Base-by-base conservation (phyloP, 2,888 invertebrate genomes). In the Lithophane leautieri region DNA sequence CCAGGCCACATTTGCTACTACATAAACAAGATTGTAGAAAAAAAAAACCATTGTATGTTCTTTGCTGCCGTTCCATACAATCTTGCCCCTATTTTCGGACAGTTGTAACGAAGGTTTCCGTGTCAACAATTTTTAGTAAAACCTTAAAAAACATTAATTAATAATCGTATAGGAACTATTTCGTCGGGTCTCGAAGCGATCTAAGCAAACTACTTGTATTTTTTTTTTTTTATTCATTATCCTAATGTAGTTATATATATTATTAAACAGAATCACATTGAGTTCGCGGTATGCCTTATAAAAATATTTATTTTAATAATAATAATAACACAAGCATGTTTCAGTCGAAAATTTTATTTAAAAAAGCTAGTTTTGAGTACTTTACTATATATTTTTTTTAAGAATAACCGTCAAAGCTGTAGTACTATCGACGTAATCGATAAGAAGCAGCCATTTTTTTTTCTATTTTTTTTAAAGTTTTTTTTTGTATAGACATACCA, bases 81-180 rank as follows among this genome's bases (percentile, higher is more conserved):
- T 60, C 50, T 28, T 34, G 52, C 16, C 6, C 42, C 34, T 14
- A 50, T 19, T 6, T 25, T 50, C 0, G 16, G 1, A 22, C 0
- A 12, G 47, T 0, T 52, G 11, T 56, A 8, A 25, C 9, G 47
- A 79, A 88, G 71, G 71, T 79, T 81, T 76, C 80, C 68, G 73
- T 72, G 79, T 68, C 80, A 75, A 68, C n/a, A 16, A 11, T 50
- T 75, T 86, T 82, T 79, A 84, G 66, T 81, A 71, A 68, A 77
- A 75, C 84, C 83, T 81, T 85, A 86, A 85, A 80, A 80, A 68
- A 81, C 71, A 77, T 83, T 74, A 82, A 86, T 84, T 73, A 83
- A 88, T 87, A 74, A 85, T 87, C 71, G 78, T 86, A 88, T 94
- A 94, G 94, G 94, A 94, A 94, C 94, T 94, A 93, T 94, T 75